Evolutionary conservation across 2,113 vertebrate genomes (phyloP), one percentile per base, ranked within the genome.

Genomic region (Clarias macrocephalus): DNA sequence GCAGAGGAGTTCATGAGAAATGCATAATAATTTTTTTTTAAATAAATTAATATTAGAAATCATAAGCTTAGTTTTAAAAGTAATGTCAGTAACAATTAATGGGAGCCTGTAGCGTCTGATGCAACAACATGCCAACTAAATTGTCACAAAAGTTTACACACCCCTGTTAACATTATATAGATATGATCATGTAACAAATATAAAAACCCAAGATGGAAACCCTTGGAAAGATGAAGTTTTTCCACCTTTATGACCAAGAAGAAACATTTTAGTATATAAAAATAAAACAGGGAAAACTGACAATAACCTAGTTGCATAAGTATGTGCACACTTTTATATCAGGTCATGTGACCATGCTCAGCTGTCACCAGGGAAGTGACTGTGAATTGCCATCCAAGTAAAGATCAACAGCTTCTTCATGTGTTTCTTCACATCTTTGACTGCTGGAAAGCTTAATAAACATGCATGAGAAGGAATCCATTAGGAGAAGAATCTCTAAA

Each of bases 1-100:
- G 15, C 23, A 21, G 25, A 66, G 63, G 90, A 91, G 93, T 93
- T 93, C 92, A 94, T 94, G 92, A 94, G 94, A 95, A 93, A 93
- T 94, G 92, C 81, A 91, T 93, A 93, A 92, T 92, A 42, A 42
- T 93, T 93, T 86, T 92, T 93, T 94, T 94, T 90, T 37, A 3
- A 37, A 37, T 37, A 3, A 92, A 93, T 94, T 91, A 90, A 91
- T 93, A 93, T 37, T 72, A 33, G 16, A 33, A 37, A 72, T 21
- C 30, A 72, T 19, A 8, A 18, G 68, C 23, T 25, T 62, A 23
- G 2, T 62, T 66, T 66, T 13, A 15, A 66, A 6, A 25, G 12
- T 66, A 66, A 66, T 28, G 25, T 28, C 12, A n/a, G 10, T 66
- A 66, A 66, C n/a, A 66, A 1, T 25, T 66, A 28, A 66, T 66